Evolutionary conservation across 2,113 vertebrate species (phyloP), one percentile per base, ranked within the genome.

Genomic region (Tupaia chinensis): DNA sequence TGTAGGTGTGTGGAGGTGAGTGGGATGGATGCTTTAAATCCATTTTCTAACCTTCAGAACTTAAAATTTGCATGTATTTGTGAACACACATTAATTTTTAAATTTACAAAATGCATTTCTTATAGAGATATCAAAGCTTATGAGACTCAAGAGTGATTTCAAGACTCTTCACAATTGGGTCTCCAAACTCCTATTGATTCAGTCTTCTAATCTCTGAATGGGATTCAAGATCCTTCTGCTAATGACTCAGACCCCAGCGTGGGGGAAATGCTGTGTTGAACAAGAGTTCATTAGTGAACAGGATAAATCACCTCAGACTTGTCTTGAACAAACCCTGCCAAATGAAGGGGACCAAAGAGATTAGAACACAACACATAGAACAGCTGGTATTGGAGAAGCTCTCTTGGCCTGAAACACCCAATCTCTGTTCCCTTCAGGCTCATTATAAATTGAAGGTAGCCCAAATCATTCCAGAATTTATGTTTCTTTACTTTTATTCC

Each of bases 271-370:
- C n/a, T 77, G 23, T 93, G 83, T 19, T 74, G 87, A 44, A 93
- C 54, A 16, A 87, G 66, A 92, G 83, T 70, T 83, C 77, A 61
- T 92, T 89, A 85, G 53, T 29, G 54, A 83, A 14, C 63, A 85
- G 19, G 53, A 91, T 82, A 79, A 92, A 83, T 91, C 74, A 95
- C n/a, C 54, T 20, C 60, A 73, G 58, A 86, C 69, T 77, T 56
- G 23, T 54, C 87, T 93, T 89, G 34, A 74, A 44, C 58, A 95
- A 89, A 93, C 60, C 63, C 83, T 89, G 87, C 69, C 73, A 74
- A 80, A 80, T 44, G 81, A 77, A 80, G 56, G 69, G 9, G 53
- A 90, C 60, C 58, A 87, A 87, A 79, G 87, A 83, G 58, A 70
- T 7, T 81, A 72, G 93, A 94, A 91, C 69, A 89, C 22, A 69